Evolutionary conservation across 2,888 invertebrate species (phyloP), one percentile per base, ranked within the genome.

Genomic region (Peribatodes rhomboidaria): DNA sequence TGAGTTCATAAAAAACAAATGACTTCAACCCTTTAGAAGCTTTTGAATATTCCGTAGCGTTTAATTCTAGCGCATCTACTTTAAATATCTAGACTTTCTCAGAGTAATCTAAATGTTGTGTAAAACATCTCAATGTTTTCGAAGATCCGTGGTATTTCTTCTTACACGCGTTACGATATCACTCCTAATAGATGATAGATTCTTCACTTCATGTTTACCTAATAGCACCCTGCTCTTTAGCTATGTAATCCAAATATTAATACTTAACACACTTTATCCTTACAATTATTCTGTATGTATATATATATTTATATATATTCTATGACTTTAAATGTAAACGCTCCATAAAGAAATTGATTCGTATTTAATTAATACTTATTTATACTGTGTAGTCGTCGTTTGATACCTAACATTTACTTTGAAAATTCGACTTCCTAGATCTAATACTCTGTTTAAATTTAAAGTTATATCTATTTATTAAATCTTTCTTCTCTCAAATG

Each of bases 401-500:
- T 82, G 79, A 87, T 82, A 84, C 82, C 81, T 85, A 76, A 82
- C 78, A 73, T 82, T 86, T 90, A 80, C 79, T 82, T 86, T 82
- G 35, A 80, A 79, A 83, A 82, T 85, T 87, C 81, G 75, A 85
- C 82, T 82, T 86, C 84, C 82, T 88, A 84, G 85, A 83, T 88
- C 89, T 83, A 84, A 86, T 87, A 87, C 81, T 85, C 84, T 88
- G 90, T 90, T 92, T 87, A 87, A 92, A 90, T 83, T 88, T 87
- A 88, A 89, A 84, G 88, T 89, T 87, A 87, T 88, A 90, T 88
- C 89, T 92, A 93, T 91, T 92, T 92, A 93, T 91, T 93, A 93
- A 92, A 92, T 88, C 88, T 90, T 90, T 91, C 92, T 92, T 91
- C 92, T 92, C 92, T 91, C 87, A 78, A 72, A 66, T 66, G 75